These are phyloP conservation scores for Pachypeltis micranthus DNA, from an alignment of 1,140 invertebrate genomes.

Conservation along the genomic window DNA sequence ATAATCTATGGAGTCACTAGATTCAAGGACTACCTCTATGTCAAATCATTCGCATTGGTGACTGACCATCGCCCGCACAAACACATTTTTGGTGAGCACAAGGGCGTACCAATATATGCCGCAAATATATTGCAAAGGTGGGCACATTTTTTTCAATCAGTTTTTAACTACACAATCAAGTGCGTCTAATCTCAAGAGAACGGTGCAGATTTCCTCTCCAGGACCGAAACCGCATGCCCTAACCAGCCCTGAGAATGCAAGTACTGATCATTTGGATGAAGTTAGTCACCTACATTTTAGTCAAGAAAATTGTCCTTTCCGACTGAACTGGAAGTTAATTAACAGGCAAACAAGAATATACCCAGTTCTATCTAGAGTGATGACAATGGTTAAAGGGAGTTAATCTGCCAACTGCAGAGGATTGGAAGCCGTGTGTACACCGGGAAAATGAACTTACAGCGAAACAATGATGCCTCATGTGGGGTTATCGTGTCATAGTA, in stretches of 20 bases:
- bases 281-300: too few relatives aligned
- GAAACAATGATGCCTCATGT: neutral
- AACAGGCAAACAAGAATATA: too few relatives aligned
- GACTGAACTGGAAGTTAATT: too few relatives aligned
- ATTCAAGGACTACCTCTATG: too few relatives aligned
- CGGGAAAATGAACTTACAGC: neutral
- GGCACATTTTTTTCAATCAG: slow-evolving; percentile 14
- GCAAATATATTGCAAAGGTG: slow-evolving; percentile 20
- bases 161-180: slow-evolving; percentile 17
- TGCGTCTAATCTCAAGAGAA: slow-evolving; percentile 4
- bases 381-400: too few relatives aligned
- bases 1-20: too few relatives aligned
- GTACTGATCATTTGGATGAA: neutral
- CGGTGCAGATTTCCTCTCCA: neutral
- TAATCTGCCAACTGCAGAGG: too few relatives aligned
- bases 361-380: neutral
- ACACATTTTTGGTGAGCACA: slow-evolving; percentile 1
- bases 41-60: neutral
- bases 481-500: neutral
- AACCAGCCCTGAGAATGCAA: too few relatives aligned
- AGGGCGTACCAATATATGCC: slow-evolving; percentile 15
- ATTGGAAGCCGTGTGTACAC: too few relatives aligned
- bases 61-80: neutral
- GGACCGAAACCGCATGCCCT: too few relatives aligned
- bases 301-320: too few relatives aligned